Conservation (phyloP, 2,797 vertebrate genomes). For the Meda fulgida region DNA sequence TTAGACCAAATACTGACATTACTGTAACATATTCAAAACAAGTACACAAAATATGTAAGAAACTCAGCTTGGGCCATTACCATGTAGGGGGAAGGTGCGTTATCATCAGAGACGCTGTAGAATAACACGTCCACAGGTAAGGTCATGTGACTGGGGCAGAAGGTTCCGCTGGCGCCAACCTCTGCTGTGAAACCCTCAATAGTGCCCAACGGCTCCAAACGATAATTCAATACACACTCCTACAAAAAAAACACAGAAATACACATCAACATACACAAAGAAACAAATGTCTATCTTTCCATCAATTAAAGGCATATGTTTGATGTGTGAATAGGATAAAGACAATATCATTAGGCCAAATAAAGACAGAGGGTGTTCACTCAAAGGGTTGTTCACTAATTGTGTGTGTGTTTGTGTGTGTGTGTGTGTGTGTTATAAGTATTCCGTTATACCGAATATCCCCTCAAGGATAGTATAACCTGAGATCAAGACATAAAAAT, state of each 20-base stretch:
- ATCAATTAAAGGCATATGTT: not conserved
- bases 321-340: not conserved
- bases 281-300: not conserved
- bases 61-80: slow-evolving; percentile 68
- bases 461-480: too few species aligned
- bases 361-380: not conserved
- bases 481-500: too few species aligned
- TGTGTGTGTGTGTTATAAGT: not conserved
- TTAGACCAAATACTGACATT: too few species aligned
- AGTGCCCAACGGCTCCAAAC: slow-evolving; percentile 89
- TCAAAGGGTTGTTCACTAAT: not conserved
- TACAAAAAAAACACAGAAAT: slow-evolving; percentile 61
- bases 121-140: slow-evolving; percentile 97
- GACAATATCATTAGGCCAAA: not conserved
- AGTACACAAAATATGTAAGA: not conserved
- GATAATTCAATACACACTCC: slow-evolving; percentile 98
- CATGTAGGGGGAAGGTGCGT: slow-evolving; percentile 98
- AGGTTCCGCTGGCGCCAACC: slow-evolving; percentile 95
- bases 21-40: not conserved
- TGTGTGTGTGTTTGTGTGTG: not conserved
- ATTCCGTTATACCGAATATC: not conserved
- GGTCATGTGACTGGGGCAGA: slow-evolving; percentile 97
- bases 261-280: not conserved
- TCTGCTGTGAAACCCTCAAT: slow-evolving; percentile 96
- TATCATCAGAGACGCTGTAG: slow-evolving; percentile 98